Evolutionary conservation across 2,797 vertebrate genomes (phyloP), one percentile per base, ranked within the genome.

Genomic region (Champsocephalus gunnari): DNA sequence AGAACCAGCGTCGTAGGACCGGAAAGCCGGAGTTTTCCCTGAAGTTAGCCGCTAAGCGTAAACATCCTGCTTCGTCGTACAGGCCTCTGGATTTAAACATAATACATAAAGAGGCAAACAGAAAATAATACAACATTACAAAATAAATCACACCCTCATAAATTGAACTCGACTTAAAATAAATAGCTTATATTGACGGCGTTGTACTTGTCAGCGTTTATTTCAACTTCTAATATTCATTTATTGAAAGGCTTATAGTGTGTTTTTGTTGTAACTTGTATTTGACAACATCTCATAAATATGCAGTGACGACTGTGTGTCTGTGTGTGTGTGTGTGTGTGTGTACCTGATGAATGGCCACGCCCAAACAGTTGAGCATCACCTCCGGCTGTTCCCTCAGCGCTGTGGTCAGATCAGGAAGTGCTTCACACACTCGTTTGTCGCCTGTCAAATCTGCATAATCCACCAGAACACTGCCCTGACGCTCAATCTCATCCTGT

Each of bases 401-500:
- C 24, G 97, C 95, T 50, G 77, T 87, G 65, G 91, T 85, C 70
- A 99, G 76, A 75, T 92, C 87, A 80, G 96, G 94, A 71, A 98
- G 81, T 0, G 87, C 88, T 32, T 81, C 61, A 73, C 64, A 77
- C 73, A 99, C 78, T 2, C 66, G 79, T 65, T 85, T 85, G 55
- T 97, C 94, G 76, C 93, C 78, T 43, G 87, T 89, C 44, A 99
- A 81, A n/a, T 98, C 97, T 67, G 96, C 95, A 81, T 96, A 98
- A 92, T 99, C 97, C 89, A 99, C 96, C 32, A 99, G 93, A 70
- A 99, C 96, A 65, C 98, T 99, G 87, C 98, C 98, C 81, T 99
- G 98, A 65, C 97, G 96, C 95, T 99, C 98, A 80, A 99, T 97
- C 92, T 99, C 98, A 94, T 99, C 98, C 98, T 99, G 81, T 1